Evolutionary conservation across 2,888 invertebrate genomes (phyloP).

Genomic region (Ormyrus thymus): DNA sequence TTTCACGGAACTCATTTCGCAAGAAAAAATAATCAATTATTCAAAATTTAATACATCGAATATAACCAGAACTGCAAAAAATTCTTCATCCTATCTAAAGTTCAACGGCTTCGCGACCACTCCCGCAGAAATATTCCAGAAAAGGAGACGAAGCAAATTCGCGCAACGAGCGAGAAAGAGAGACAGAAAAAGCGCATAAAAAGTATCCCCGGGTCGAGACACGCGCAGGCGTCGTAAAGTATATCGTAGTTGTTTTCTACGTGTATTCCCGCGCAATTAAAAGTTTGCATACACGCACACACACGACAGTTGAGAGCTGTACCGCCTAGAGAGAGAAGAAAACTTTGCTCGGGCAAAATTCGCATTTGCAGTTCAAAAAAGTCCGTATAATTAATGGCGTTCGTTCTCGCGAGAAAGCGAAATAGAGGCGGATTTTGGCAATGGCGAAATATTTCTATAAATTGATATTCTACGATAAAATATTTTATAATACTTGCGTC

Average conservation of each 20-base stretch:
- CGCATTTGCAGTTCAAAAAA: slow-evolving; percentile 12
- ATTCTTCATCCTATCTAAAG: background rate
- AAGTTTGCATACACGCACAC: slow-evolving; percentile 33
- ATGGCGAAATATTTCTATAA: too few relatives aligned
- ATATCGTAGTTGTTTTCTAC: slow-evolving; percentile 12
- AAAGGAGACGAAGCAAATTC: background rate
- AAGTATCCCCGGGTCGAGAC: background rate
- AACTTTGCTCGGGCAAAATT: slow-evolving; percentile 47
- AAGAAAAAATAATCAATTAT: too few relatives aligned
- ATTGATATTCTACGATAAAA: too few relatives aligned
- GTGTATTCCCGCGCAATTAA: slow-evolving; percentile 41
- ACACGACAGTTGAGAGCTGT: background rate
- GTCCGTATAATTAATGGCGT: slow-evolving; percentile 20
- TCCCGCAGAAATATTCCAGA: background rate
- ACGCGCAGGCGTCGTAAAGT: slow-evolving; percentile 12
- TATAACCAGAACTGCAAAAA: background rate
- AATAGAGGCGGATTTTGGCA: too few relatives aligned
- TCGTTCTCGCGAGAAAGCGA: background rate
- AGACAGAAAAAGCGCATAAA: background rate
- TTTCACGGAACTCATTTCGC: too few relatives aligned
- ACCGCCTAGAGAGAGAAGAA: background rate
- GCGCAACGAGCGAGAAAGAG: background rate
- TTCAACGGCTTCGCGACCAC: too few relatives aligned
- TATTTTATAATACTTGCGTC: too few relatives aligned
- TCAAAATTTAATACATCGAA: too few relatives aligned